Evolutionary conservation across 2,113 vertebrate genomes (phyloP).

Genomic region (Sminthopsis crassicaudata): DNA sequence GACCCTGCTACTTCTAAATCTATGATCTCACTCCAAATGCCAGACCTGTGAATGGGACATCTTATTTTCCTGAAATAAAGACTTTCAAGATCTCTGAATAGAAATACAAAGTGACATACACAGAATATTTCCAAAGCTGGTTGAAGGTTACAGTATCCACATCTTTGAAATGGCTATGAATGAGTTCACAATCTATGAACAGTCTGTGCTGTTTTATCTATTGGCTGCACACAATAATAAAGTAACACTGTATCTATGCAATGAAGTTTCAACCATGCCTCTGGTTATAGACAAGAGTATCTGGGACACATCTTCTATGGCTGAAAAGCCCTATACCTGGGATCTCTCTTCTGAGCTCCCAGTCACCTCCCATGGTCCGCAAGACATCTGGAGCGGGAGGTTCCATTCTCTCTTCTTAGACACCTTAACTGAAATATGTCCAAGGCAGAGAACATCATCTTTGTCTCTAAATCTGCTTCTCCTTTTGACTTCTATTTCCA

Average conservation of each 20-base stretch:
- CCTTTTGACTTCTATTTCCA: neutral
- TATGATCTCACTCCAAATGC: neutral
- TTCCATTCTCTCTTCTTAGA: neutral
- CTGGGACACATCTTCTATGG: neutral
- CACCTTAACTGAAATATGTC: neutral
- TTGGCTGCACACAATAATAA: neutral
- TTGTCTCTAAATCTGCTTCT: neutral
- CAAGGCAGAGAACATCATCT: neutral
- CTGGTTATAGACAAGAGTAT: neutral
- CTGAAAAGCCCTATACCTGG: neutral
- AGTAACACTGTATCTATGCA: neutral
- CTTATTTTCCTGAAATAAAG: neutral
- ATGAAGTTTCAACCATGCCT: neutral
- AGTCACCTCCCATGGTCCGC: neutral
- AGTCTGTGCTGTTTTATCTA: neutral
- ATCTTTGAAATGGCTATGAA: neutral
- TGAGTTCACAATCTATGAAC: neutral
- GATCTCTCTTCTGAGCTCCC: neutral
- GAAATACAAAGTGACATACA: neutral
- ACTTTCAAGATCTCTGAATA: neutral
- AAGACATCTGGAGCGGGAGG: neutral
- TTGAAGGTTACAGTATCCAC: neutral
- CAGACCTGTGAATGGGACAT: neutral
- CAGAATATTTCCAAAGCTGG: neutral
- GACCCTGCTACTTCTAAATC: neutral